These are phyloP conservation scores for Seira ritae DNA, from an alignment of 2,888 invertebrate genomes.

Conservation along the genomic window DNA sequence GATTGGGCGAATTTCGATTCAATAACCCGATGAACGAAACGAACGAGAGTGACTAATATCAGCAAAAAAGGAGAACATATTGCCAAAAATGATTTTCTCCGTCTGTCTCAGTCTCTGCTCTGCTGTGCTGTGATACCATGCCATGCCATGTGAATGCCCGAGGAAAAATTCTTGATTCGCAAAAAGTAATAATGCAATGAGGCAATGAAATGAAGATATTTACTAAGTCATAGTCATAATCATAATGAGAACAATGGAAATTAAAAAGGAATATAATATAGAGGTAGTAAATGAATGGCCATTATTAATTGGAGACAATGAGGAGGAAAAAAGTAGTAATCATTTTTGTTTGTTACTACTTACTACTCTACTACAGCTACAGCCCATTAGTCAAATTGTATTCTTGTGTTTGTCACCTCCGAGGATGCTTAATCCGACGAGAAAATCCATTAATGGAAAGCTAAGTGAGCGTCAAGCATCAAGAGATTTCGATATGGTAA, in stretches of 20 bases:
- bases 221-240: no score
- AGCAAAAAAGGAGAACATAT: neutral
- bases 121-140: neutral
- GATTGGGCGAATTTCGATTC: neutral
- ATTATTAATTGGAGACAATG: neutral
- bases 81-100: neutral
- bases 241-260: no score
- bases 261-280: neutral
- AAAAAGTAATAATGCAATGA: neutral
- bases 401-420: conserved; percentile 24
- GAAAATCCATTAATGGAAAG: conserved; percentile 54
- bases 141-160: neutral
- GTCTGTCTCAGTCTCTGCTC: neutral
- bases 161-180: conserved; percentile 5
- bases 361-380: neutral
- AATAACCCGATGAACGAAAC: neutral
- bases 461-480: neutral
- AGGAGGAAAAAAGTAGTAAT: neutral
- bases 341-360: neutral
- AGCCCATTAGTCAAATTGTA: conserved; percentile 32
- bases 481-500: neutral
- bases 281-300: neutral
- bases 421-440: conserved; percentile 49
- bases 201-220: neutral
- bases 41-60: neutral